These are phyloP conservation scores for Synodontis membranacea DNA, from an alignment of 2,113 vertebrate genomes.

Conservation along the genomic window DNA sequence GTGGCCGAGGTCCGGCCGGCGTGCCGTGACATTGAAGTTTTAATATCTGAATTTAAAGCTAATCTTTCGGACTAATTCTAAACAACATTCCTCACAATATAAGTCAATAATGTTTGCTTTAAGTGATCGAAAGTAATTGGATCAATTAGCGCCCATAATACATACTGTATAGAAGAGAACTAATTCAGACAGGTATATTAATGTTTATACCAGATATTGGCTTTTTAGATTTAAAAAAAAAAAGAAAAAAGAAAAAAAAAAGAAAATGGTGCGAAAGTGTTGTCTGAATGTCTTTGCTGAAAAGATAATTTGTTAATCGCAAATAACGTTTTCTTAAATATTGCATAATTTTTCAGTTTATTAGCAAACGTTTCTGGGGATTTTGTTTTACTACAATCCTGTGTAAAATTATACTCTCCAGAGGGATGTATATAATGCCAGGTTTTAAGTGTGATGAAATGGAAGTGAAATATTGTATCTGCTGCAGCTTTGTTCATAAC, in stretches of 20 bases:
- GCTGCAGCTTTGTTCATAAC: background rate
- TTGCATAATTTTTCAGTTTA: background rate
- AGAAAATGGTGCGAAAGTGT: background rate
- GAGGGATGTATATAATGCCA: background rate
- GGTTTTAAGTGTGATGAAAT: background rate
- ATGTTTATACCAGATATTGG: background rate
- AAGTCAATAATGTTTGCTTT: background rate
- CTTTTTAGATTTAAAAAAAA: background rate
- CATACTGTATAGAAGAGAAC: background rate
- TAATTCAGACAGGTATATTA: background rate
- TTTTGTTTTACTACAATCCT: too few species aligned
- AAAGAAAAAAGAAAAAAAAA: too few species aligned
- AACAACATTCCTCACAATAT: background rate
- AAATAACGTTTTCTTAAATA: background rate
- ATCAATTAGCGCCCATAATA: background rate
- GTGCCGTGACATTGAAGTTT: too few species aligned
- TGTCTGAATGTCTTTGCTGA: too few species aligned
- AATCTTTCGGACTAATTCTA: background rate
- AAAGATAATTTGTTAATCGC: background rate
- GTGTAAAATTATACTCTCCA: background rate
- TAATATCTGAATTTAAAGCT: background rate
- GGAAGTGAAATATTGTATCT: background rate
- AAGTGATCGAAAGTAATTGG: background rate
- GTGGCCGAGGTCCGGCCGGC: too few species aligned
- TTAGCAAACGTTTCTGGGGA: background rate